Conservation (phyloP, 2,888 invertebrate species). For the Clostera curtula region DNA sequence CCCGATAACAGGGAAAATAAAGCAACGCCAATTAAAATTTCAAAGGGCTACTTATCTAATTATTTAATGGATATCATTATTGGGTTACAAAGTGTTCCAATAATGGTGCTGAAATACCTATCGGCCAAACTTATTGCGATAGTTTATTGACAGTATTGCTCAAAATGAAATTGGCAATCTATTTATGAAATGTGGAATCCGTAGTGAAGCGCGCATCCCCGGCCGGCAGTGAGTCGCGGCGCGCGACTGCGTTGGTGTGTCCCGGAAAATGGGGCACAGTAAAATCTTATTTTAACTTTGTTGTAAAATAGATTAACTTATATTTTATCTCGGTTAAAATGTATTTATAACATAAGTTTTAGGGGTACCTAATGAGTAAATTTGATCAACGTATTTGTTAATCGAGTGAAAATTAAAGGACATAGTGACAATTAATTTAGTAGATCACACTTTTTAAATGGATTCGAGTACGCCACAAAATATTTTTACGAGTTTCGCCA, state of each 20-base stretch:
- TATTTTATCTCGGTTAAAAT: constrained; percentile 42
- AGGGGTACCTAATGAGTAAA: constrained; percentile 28
- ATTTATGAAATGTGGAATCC: constrained; percentile 27
- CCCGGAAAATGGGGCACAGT: constrained; percentile 40
- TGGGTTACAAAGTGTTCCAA: too few relatives aligned
- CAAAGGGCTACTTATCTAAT: too few relatives aligned
- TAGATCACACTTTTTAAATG: too few relatives aligned
- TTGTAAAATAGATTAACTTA: constrained; percentile 35
- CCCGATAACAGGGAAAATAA: too few relatives aligned
- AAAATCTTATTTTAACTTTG: constrained; percentile 32
- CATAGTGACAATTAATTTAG: too few relatives aligned
- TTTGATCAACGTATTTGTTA: constrained; percentile 20
- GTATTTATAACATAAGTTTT: constrained; percentile 54
- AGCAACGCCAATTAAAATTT: too few relatives aligned
- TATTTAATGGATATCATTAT: too few relatives aligned
- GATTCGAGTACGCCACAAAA: too few relatives aligned
- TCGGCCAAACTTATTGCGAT: too few relatives aligned
- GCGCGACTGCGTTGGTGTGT: constrained; percentile 35
- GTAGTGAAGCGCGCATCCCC: too few relatives aligned
- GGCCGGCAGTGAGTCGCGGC: constrained; percentile 44
- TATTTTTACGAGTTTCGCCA: too few relatives aligned
- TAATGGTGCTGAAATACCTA: too few relatives aligned
- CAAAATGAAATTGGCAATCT: constrained; percentile 20
- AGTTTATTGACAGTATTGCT: constrained; percentile 9
- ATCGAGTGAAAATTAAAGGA: constrained; percentile 19